A percentile compares a stretch with the other conserved stretches of the same genome.
Evolutionary conservation across 2,113 vertebrate genomes (phyloP).

Genomic region (Cromileptes altivelis): DNA sequence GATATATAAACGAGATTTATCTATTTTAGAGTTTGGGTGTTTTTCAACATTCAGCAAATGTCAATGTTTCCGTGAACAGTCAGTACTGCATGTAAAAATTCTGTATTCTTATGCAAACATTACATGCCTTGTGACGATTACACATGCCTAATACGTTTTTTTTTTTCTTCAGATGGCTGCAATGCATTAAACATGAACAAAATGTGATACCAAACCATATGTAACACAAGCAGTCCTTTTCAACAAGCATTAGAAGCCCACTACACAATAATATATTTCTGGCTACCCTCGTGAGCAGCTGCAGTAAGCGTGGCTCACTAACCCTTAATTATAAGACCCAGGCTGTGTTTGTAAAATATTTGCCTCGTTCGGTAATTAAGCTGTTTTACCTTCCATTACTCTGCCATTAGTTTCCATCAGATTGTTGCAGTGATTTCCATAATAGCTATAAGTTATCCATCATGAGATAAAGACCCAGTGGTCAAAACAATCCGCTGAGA

Average conservation of each 20-base stretch:
- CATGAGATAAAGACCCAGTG: constrained; percentile 41
- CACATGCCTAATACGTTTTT: not conserved
- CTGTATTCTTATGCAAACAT: not conserved
- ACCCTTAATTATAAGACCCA: constrained; percentile 37
- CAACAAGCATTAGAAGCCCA: not conserved
- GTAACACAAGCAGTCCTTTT: not conserved
- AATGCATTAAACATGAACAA: not conserved
- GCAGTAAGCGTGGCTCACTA: not conserved
- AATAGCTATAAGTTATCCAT: constrained; percentile 50
- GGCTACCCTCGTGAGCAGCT: not conserved
- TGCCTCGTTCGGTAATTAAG: constrained; percentile 36
- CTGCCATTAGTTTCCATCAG: constrained; percentile 46
- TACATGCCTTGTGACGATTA: not conserved
- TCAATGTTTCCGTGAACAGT: not conserved
- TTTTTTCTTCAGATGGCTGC: no score
- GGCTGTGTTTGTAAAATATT: constrained; percentile 36
- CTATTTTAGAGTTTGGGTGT: not conserved
- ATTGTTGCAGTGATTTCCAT: constrained; percentile 41
- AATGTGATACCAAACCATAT: not conserved
- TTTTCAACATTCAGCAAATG: constrained; percentile 12
- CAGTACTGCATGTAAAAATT: not conserved
- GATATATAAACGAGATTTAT: constrained; percentile 2
- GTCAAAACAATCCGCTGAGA: constrained; percentile 53
- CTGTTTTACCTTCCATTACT: constrained; percentile 53
- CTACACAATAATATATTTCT: constrained; percentile 2